Base-by-base conservation (phyloP, 2,888 invertebrate genomes). In the Noctua janthe region DNA sequence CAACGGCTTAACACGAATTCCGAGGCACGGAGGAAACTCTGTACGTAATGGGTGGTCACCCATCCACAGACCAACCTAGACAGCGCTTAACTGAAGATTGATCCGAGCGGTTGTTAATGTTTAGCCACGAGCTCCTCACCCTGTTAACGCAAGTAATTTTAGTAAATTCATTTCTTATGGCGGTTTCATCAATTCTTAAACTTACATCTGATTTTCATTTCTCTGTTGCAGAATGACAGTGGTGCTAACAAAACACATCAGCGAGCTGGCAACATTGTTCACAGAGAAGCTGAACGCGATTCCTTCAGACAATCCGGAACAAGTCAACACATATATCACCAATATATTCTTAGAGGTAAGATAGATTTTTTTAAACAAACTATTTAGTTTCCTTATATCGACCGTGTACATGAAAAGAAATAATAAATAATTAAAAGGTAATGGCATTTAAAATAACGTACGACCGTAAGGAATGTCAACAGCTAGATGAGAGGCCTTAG, bases 281-380 rank as follows among this genome's bases (percentile, higher is more conserved):
- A 98, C 98, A 0, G 97, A 97, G 83, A 97, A 97, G 89, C 92
- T 98, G 71, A 98, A 97, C 91, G 93, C 97, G 74, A 93, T 97
- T 35, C 91, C 96, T 11, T 90, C 92, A 17, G 96, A 97, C 10
- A 97, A 97, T 84, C 95, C 97, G 80, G 97, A 97, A 56, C 95
- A 96, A 89, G 94, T 98, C 51, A 98, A 98, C 90, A 96, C 97
- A 51, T 97, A 98, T 87, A 98, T 99, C 81, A 99, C 98, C 10
- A 98, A 98, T 85, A 97, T 99, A 87, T 99, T 98, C 93, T 97
- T 98, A 89, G 99, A 99, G 98, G 98, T 98, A 96, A 95, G 69
- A 15, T 35, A 23, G 35, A 2, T 0, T 35, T 66, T 11, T 1
- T 35, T 20, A n/a, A 35, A 64, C 8, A 23, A 59, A 59, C 1